Percentiles rank a stretch among this genome's conserved stretches.
Evolutionary conservation across 2,888 invertebrate species (phyloP).

Genomic region (Myopa testacea): DNA sequence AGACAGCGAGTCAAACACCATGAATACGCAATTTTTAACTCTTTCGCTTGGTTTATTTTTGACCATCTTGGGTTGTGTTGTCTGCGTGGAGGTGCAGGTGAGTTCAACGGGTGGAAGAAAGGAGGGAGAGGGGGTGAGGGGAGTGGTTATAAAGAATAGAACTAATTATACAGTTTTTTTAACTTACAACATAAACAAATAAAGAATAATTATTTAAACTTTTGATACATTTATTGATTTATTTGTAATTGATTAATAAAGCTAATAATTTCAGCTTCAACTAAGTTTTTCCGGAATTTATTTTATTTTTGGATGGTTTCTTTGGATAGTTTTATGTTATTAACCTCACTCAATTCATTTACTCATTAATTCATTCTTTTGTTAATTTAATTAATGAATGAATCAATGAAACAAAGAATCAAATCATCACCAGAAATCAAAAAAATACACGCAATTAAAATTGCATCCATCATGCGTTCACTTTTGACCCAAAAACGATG

Average conservation of each 20-base stretch:
- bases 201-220: too few relatives aligned
- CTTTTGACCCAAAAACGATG: constrained; percentile 66
- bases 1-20: neutral
- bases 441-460: neutral
- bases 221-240: too few relatives aligned
- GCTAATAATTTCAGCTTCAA: too few relatives aligned
- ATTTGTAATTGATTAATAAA: too few relatives aligned
- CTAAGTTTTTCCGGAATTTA: too few relatives aligned
- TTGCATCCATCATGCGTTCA: constrained; percentile 56
- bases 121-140: too few relatives aligned
- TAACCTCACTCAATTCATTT: too few relatives aligned
- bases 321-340: too few relatives aligned
- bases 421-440: neutral
- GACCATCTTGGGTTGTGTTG: constrained; percentile 39
- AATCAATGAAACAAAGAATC: neutral
- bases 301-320: too few relatives aligned
- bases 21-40: constrained; percentile 30
- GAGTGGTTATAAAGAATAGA: too few relatives aligned
- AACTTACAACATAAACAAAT: too few relatives aligned
- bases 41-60: neutral
- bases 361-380: neutral
- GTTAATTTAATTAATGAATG: neutral
- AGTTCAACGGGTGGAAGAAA: constrained; percentile 34
- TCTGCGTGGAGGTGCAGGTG: constrained; percentile 58
- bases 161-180: too few relatives aligned